phyloP scores from a whole-genome alignment of 1,140 invertebrate genomes.

The Drosophila cardini region DNA sequence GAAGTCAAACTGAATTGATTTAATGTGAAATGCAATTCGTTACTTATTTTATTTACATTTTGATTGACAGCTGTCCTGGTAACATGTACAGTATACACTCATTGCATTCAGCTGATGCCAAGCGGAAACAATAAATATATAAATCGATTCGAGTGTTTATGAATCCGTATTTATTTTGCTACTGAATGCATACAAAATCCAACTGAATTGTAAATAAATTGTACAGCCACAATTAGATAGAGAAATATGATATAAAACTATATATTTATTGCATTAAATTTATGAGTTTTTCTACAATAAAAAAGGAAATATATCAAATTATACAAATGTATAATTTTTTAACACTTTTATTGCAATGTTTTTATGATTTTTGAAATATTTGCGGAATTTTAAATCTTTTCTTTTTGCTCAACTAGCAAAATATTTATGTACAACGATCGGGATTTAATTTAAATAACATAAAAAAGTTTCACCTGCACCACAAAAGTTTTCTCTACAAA shows the following conservation, averaged over 20 bases:
- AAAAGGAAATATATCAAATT: background rate
- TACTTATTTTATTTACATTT: conserved; percentile 50
- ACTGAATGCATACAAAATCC: background rate
- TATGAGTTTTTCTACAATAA: background rate
- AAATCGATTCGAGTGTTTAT: conserved; percentile 45
- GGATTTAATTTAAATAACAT: conserved; percentile 12
- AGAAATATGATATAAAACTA: background rate
- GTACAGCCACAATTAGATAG: conserved; percentile 5
- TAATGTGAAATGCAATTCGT: conserved; percentile 63
- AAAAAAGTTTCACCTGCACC: conserved; percentile 9
- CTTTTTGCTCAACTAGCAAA: background rate
- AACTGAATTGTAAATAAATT: conserved; percentile 19
- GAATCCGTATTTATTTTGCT: conserved; percentile 18
- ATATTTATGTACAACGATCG: background rate
- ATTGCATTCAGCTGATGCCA: conserved; percentile 51
- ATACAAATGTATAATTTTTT: background rate
- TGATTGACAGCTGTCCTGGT: conserved; percentile 57
- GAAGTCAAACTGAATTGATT: conserved; percentile 72
- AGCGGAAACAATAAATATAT: conserved; percentile 50
- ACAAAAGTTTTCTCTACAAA: conserved; percentile 1
- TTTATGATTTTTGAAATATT: background rate
- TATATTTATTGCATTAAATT: conserved; percentile 8
- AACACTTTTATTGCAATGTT: background rate
- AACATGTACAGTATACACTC: conserved; percentile 13
- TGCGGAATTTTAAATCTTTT: background rate